Conservation (phyloP, 23 tunicate species). For the Phallusia fumigata region DNA sequence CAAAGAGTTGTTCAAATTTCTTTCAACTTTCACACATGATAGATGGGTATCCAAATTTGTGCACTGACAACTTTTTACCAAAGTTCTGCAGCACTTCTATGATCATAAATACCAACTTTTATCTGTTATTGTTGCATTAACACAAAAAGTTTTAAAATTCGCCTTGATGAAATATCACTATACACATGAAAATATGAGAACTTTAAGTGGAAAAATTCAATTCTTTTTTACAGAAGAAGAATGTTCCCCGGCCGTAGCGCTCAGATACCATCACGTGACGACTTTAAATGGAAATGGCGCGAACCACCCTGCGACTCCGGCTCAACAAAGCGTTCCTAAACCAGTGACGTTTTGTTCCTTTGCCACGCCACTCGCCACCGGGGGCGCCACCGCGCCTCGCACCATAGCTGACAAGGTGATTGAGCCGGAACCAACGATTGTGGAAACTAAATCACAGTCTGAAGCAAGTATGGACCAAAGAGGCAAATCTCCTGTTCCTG, state of each 20-base stretch:
- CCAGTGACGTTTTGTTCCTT: conserved; percentile 23
- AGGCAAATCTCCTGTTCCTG: neutral
- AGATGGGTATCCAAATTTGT: too few species aligned
- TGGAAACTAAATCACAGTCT: neutral
- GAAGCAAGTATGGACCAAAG: neutral
- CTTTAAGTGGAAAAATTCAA: neutral
- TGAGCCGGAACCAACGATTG: neutral
- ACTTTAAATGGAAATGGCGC: neutral
- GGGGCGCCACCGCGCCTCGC: neutral
- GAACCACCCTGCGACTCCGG: neutral
- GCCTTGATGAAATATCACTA: too few species aligned
- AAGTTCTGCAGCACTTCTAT: too few species aligned
- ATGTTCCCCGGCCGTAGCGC: neutral
- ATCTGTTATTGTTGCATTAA: too few species aligned
- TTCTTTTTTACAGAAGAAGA: conserved; percentile 1
- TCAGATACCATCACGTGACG: conserved; percentile 34
- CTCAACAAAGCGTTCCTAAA: neutral
- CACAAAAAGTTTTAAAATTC: too few species aligned
- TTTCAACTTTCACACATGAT: too few species aligned
- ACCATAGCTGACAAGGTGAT: neutral
- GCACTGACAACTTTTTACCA: too few species aligned
- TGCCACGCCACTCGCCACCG: conserved; percentile 3
- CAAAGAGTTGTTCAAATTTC: too few species aligned
- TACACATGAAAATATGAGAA: too few species aligned
- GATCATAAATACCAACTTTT: too few species aligned